A percentile compares a stretch with the other conserved stretches of the same genome.
phyloP scores from a whole-genome alignment of 2,888 invertebrate species.

The Hirudinaria manillensis region DNA sequence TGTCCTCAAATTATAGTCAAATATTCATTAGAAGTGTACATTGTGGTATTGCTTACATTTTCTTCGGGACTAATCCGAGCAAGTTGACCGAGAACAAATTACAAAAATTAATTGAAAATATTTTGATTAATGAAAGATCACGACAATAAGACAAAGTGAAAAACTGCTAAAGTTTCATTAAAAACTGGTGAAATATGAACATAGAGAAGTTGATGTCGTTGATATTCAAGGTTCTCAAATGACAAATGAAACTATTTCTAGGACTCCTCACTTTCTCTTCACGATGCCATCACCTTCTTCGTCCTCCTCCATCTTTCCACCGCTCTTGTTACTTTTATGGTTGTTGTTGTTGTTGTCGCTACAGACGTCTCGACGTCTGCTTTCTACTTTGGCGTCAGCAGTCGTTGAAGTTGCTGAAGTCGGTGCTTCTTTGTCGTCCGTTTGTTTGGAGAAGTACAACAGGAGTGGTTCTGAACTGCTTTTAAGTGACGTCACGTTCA shows the following conservation, averaged over 20 bases:
- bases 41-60: too few relatives aligned
- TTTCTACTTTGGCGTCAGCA: not conserved
- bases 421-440: not conserved
- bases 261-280: not conserved
- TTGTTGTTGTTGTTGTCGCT: conserved; percentile 11
- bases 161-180: too few relatives aligned
- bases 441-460: conserved; percentile 15
- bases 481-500: conserved; percentile 7
- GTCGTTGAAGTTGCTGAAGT: too few relatives aligned
- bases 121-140: too few relatives aligned
- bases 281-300: not conserved
- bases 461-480: conserved; percentile 12
- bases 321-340: not conserved
- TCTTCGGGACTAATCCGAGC: too few relatives aligned
- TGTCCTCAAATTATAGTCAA: not conserved
- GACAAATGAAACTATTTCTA: not conserved
- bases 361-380: not conserved
- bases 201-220: not conserved
- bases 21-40: too few relatives aligned
- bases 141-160: too few relatives aligned
- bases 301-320: not conserved
- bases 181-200: too few relatives aligned
- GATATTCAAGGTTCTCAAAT: not conserved
- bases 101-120: too few relatives aligned
- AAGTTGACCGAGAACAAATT: too few relatives aligned